Conservation (phyloP, 2,113 vertebrate genomes). For the Tinamus guttatus region DNA sequence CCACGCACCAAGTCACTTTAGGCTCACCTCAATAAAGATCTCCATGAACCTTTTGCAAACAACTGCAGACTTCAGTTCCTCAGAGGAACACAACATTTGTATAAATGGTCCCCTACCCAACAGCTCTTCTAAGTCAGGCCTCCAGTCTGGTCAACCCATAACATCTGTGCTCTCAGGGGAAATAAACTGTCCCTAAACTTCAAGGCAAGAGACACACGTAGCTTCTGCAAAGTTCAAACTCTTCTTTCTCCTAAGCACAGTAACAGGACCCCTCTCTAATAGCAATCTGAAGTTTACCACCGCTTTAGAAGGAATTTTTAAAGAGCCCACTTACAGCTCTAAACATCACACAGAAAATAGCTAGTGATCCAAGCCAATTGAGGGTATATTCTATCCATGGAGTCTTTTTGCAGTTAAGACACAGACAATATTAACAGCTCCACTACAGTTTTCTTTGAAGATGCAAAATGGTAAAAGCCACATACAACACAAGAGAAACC, state of each 20-base stretch:
- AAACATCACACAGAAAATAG: not conserved
- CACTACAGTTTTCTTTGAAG: not conserved
- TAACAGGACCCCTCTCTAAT: not conserved
- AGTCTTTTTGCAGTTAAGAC: not conserved
- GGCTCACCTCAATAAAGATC: not conserved
- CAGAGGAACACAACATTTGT: not conserved
- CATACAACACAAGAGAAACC: not conserved
- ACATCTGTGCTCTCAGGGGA: rapidly evolving
- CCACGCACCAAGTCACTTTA: not conserved
- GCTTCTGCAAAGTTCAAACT: not conserved
- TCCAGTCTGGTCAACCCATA: not conserved
- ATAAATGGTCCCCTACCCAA: not conserved
- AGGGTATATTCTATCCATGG: not conserved
- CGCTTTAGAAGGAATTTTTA: not conserved
- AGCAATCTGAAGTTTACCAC: not conserved
- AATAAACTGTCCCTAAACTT: not conserved
- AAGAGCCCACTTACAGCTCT: not conserved
- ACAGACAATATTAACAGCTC: not conserved
- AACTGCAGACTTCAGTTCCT: not conserved
- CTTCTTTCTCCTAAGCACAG: not conserved
- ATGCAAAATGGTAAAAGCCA: not conserved
- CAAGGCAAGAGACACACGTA: not conserved
- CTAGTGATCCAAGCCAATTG: not conserved
- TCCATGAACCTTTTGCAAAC: not conserved
- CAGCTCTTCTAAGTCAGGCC: not conserved